Evolutionary conservation across 1,140 invertebrate genomes (phyloP).

Genomic region (Cotesia typhae): DNA sequence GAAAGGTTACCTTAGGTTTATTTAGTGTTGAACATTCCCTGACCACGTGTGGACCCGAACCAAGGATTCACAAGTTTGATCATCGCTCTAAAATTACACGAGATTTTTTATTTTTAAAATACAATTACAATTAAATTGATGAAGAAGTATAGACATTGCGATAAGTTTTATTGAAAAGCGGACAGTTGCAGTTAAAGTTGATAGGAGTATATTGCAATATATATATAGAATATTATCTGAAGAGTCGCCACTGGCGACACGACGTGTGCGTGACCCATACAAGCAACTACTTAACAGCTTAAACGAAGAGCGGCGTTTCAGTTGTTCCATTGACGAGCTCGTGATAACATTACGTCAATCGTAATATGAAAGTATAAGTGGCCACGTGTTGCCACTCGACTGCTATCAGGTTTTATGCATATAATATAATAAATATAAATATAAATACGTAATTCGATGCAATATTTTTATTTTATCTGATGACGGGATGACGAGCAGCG

Average conservation of each 20-base stretch:
- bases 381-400: background rate
- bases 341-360: slow-evolving; percentile 11
- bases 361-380: slow-evolving; percentile 4
- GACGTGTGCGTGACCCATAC: slow-evolving; percentile 17
- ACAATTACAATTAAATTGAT: no score
- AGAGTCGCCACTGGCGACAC: slow-evolving; percentile 24
- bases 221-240: background rate
- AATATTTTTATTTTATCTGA: no score
- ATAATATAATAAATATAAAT: no score
- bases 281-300: slow-evolving; percentile 24
- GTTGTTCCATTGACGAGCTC: slow-evolving; percentile 26
- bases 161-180: background rate
- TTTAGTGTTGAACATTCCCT: background rate
- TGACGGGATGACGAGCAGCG: no score
- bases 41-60: background rate
- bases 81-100: no score
- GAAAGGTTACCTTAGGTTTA: background rate
- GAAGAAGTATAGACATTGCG: background rate
- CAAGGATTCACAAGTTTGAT: background rate
- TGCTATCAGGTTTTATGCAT: background rate
- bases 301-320: slow-evolving; percentile 30
- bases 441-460: no score
- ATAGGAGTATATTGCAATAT: background rate
- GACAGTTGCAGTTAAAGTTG: slow-evolving; percentile 5
- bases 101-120: no score